These are phyloP conservation scores for Monochamus saltuarius DNA, from an alignment of 1,140 invertebrate genomes.

Conservation along the genomic window DNA sequence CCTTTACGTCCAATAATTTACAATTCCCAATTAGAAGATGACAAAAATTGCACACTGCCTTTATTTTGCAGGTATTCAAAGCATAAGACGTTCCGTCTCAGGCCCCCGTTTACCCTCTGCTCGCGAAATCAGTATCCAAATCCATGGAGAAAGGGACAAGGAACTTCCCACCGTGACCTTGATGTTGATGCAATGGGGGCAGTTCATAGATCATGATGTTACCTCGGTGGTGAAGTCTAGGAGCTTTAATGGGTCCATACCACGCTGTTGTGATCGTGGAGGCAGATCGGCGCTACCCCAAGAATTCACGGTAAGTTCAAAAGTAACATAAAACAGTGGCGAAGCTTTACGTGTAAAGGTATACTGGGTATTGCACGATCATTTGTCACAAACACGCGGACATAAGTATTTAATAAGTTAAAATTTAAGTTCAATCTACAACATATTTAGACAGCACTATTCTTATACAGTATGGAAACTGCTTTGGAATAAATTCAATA, in stretches of 20 bases:
- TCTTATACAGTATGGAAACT: too few relatives aligned
- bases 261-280: conserved; percentile 72
- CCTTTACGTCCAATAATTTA: background rate
- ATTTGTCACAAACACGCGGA: too few relatives aligned
- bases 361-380: too few relatives aligned
- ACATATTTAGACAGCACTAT: too few relatives aligned
- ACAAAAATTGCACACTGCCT: background rate
- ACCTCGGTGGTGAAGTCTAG: conserved; percentile 68
- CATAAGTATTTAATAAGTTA: too few relatives aligned
- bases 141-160: conserved; percentile 65
- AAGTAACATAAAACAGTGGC: background rate
- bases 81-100: conserved; percentile 53
- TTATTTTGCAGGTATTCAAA: conserved; percentile 40
- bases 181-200: conserved; percentile 86
- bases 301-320: conserved; percentile 60
- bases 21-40: background rate
- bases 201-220: conserved; percentile 80
- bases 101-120: conserved; percentile 62
- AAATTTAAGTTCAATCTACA: too few relatives aligned
- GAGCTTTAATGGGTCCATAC: conserved; percentile 78
- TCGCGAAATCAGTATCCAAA: conserved; percentile 62
- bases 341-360: too few relatives aligned
- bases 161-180: conserved; percentile 65
- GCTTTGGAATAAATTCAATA: too few relatives aligned
- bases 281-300: conserved; percentile 61